Conservation (phyloP, 2,888 invertebrate genomes). For the Tortrix viridana region DNA sequence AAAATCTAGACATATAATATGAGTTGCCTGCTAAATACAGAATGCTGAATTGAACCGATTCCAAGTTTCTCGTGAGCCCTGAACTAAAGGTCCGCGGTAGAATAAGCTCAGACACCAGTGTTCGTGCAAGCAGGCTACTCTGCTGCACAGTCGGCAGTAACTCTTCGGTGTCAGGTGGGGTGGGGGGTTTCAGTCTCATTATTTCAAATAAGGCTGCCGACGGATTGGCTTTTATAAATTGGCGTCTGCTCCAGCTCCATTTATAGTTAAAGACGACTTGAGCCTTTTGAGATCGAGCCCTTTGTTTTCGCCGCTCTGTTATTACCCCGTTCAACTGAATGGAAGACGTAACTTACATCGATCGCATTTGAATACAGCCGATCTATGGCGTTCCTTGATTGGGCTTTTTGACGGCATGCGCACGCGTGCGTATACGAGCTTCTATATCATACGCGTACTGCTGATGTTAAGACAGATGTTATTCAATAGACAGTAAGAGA, state of each 20-base stretch:
- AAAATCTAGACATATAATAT: too few relatives aligned
- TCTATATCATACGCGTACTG: too few relatives aligned
- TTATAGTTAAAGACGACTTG: constrained; percentile 1
- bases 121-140: not conserved
- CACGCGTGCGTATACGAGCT: too few relatives aligned
- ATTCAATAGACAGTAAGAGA: too few relatives aligned
- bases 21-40: too few relatives aligned
- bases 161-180: too few relatives aligned
- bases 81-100: too few relatives aligned
- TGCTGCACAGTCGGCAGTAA: too few relatives aligned
- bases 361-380: not conserved
- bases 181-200: not conserved
- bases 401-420: too few relatives aligned
- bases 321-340: not conserved
- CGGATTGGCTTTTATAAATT: constrained; percentile 1
- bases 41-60: too few relatives aligned
- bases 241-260: not conserved
- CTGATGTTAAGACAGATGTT: too few relatives aligned
- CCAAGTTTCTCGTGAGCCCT: too few relatives aligned
- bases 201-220: not conserved
- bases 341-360: not conserved
- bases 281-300: not conserved
- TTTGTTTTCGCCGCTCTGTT: not conserved
- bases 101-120: not conserved
- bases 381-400: not conserved